Percentiles rank a stretch among this genome's conserved stretches.
These are phyloP conservation scores for Diadema setosum DNA, from an alignment of 35 echinoderm and acorn worm species.

Conservation along the genomic window DNA sequence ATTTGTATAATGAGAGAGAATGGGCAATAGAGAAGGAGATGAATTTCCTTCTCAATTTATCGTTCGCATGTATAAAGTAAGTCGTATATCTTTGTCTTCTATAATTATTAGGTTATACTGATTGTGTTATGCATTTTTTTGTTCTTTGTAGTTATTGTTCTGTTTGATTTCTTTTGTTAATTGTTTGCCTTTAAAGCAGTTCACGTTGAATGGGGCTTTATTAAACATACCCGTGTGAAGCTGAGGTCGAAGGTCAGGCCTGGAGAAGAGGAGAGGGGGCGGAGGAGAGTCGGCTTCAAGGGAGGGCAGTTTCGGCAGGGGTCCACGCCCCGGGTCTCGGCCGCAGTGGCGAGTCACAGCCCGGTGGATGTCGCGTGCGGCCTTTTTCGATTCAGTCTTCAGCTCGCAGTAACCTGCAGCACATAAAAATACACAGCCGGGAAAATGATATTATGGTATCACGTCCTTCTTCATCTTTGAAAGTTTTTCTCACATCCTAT, in stretches of 20 bases:
- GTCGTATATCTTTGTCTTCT: not conserved
- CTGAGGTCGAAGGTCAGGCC: not conserved
- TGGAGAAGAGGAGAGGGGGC: not conserved
- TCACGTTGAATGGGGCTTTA: not conserved
- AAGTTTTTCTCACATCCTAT: not conserved
- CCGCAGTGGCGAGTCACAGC: not conserved
- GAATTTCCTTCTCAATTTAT: too few species aligned
- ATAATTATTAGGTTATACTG: not conserved
- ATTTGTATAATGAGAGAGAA: too few species aligned
- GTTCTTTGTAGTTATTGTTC: not conserved
- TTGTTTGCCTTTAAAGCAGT: not conserved
- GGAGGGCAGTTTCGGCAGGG: not conserved
- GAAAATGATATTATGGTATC: not conserved
- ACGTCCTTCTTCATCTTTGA: not conserved
- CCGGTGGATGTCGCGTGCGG: not conserved
- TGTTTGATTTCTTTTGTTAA: not conserved
- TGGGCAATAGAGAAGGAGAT: too few species aligned
- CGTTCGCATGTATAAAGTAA: too few species aligned
- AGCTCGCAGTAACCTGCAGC: not conserved
- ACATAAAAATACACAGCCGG: not conserved
- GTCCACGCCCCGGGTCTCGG: not conserved
- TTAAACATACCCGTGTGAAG: not conserved
- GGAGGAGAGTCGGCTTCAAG: not conserved
- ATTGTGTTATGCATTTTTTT: not conserved
- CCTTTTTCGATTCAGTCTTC: not conserved